phyloP scores from a whole-genome alignment of 2,888 invertebrate genomes.

The Deilephila elpenor region DNA sequence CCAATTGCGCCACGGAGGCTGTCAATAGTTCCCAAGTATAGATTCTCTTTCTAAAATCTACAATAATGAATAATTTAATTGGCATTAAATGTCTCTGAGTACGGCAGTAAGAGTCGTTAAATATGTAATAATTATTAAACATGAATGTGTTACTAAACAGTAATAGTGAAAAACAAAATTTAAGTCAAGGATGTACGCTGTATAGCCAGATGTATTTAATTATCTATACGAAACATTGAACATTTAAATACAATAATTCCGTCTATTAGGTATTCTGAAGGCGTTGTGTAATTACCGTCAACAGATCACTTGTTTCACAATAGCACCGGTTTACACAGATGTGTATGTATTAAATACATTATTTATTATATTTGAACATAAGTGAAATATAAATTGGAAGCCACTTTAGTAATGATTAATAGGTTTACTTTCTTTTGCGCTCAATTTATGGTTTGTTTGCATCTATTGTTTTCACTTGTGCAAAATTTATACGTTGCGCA shows the following conservation, averaged over 20 bases:
- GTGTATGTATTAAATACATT: background rate
- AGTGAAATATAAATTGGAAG: background rate
- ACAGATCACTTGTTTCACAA: background rate
- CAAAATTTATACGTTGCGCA: too few species aligned
- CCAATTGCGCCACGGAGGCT: too few species aligned
- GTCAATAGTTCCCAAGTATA: too few species aligned
- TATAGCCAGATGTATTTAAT: slow-evolving; percentile 1
- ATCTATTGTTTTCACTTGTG: background rate
- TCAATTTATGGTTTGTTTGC: background rate
- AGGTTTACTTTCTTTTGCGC: background rate
- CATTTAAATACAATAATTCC: background rate
- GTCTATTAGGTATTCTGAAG: background rate
- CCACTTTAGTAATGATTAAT: background rate
- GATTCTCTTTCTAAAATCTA: too few species aligned
- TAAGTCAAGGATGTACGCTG: background rate
- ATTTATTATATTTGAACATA: background rate
- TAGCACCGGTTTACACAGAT: background rate
- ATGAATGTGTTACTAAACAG: too few species aligned
- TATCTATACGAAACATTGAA: background rate
- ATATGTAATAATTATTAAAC: too few species aligned
- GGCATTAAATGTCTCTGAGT: too few species aligned
- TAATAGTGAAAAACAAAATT: background rate
- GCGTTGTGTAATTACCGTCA: background rate
- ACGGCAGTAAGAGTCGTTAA: too few species aligned
- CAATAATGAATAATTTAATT: too few species aligned